Evolutionary conservation across 2,113 vertebrate genomes (phyloP), one percentile per base, ranked within the genome.

Genomic region (Gambusia holbrooki): DNA sequence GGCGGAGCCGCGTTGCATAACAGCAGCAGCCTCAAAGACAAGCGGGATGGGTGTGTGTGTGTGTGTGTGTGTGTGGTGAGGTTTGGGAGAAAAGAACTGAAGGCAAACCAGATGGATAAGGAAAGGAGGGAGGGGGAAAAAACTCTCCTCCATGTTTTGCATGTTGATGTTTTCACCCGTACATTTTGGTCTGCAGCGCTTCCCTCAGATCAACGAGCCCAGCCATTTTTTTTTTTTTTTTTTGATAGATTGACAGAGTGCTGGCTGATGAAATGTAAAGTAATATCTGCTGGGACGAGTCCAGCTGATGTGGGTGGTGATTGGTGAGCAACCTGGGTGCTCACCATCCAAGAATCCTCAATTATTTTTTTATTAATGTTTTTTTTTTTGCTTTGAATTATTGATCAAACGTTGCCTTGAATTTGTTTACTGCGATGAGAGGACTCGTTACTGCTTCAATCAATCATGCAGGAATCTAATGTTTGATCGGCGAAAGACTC

Each of bases 1-100:
- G 79, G 82, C 82, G 90, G 92, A 92, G 87, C 84, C 74, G 64
- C 60, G 85, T 94, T 94, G 91, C 79, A 32, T 94, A 94, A 94
- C 88, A 81, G 84, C 82, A 73, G 83, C 77, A 82, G 87, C 79
- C 82, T 89, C 80, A 87, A 83, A 91, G 80, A 82, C 73, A 40
- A 68, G 76, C 27, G 30, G 77, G 76, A 66, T 69, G 80, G 10
- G 70, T 62, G 72, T 33, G 73, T 71, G 64, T 66, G 4, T 42
- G 64, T 51, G 29, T 35, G 9, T 35, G 32, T 32, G 32, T 32
- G 32, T 32, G 64, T 40, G 29, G 29, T 15, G 9, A 33, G 40
- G 62, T 32, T 22, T 35, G n/a, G 32, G 32, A 8, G 71, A 84
- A 66, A 19, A 67, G 66, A 68, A 68, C 48, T 33, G 71, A 75